A percentile compares a stretch with the other conserved stretches of the same genome.
Conservation (phyloP, 2,113 vertebrate genomes). For the Vicugna pacos region DNA sequence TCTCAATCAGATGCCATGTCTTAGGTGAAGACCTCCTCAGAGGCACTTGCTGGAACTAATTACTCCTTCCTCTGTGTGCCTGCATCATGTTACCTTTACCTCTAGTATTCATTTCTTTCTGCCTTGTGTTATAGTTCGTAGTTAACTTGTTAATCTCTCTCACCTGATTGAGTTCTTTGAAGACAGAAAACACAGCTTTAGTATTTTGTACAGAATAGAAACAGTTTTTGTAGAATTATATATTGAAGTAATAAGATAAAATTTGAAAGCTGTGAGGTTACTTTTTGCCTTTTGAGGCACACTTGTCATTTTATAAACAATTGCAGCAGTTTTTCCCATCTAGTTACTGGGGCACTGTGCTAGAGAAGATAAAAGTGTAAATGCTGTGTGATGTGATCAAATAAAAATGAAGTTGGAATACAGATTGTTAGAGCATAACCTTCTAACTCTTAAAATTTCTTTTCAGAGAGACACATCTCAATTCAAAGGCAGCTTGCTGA, state of each 20-base stretch:
- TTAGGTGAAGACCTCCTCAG: not conserved
- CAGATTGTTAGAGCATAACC: not conserved
- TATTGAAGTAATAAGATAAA: not conserved
- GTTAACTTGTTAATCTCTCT: not conserved
- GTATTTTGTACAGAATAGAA: slow-evolving; percentile 16
- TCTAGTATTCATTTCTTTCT: slow-evolving; percentile 24
- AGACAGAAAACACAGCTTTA: not conserved
- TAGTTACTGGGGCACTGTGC: not conserved
- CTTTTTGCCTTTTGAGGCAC: not conserved
- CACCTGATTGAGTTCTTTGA: not conserved
- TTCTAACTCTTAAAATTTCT: slow-evolving; percentile 64
- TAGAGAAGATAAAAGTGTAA: slow-evolving; percentile 6
- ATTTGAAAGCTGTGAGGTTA: not conserved
- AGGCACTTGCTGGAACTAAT: slow-evolving; percentile 1
- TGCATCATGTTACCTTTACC: not conserved
- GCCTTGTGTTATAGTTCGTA: not conserved
- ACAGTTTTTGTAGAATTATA: not conserved
- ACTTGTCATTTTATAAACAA: slow-evolving; percentile 37
- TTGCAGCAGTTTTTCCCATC: not conserved
- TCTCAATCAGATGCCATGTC: not conserved
- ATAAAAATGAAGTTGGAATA: not conserved
- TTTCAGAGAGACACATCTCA: slow-evolving; percentile 95
- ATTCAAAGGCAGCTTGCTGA: slow-evolving; percentile 94
- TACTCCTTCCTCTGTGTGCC: not conserved
- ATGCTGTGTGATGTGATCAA: not conserved